Conservation (phyloP, 2,797 vertebrate species). For the Cossypha caffra region DNA sequence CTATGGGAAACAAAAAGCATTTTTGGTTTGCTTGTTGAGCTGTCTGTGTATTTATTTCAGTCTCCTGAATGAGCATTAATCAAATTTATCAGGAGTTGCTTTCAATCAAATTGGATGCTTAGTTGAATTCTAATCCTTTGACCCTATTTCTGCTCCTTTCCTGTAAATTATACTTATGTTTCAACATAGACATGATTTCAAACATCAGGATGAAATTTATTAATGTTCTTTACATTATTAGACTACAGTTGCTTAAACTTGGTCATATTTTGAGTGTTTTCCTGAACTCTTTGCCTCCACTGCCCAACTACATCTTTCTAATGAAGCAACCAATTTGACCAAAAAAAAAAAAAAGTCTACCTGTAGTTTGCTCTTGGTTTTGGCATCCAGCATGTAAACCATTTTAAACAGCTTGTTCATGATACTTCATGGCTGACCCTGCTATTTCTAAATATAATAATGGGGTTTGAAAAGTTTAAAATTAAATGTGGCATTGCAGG, state of each 20-base stretch:
- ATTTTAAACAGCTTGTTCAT: not conserved
- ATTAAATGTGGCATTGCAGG: not conserved
- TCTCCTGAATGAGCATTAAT: not conserved
- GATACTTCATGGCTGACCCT: not conserved
- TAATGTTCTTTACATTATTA: not conserved
- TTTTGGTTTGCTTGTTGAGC: not conserved
- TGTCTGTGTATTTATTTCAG: not conserved
- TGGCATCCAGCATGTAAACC: not conserved
- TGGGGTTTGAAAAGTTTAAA: not conserved
- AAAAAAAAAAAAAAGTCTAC: not conserved
- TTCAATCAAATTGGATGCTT: not conserved
- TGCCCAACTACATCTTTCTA: not conserved
- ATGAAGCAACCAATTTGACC: not conserved
- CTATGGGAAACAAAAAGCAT: not conserved
- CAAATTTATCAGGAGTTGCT: not conserved
- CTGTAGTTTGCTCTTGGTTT: not conserved
- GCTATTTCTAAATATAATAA: not conserved
- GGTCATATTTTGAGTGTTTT: not conserved
- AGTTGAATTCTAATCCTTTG: not conserved
- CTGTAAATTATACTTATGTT: not conserved
- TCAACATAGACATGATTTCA: not conserved
- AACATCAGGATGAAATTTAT: not conserved
- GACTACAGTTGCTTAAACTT: not conserved
- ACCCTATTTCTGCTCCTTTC: not conserved
- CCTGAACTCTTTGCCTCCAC: not conserved